These are phyloP conservation scores for Cricetomys ansorgei DNA, from an alignment of 2,113 vertebrate species.

Conservation along the genomic window DNA sequence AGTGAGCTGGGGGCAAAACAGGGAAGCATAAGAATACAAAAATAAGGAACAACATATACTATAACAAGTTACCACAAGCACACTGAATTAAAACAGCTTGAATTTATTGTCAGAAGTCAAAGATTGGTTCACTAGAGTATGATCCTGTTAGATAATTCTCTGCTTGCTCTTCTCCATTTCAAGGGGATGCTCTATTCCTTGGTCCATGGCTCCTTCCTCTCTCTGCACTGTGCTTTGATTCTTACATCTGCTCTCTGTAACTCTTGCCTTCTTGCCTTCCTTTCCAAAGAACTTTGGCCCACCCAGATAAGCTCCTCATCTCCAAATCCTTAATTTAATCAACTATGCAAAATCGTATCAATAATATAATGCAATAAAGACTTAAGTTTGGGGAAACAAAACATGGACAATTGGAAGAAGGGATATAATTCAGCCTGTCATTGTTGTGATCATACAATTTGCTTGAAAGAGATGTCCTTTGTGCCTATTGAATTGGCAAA, in stretches of 20 bases:
- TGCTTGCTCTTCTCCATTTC: no score
- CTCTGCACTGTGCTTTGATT: neutral
- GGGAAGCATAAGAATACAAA: neutral
- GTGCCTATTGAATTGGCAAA: neutral
- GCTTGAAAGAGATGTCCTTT: neutral
- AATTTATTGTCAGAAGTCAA: neutral
- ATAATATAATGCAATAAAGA: neutral
- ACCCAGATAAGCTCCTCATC: neutral
- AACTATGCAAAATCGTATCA: neutral
- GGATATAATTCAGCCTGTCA: neutral
- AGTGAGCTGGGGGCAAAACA: neutral
- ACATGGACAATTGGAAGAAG: neutral
- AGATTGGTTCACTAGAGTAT: neutral
- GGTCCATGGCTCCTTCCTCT: no score
- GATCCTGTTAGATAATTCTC: neutral
- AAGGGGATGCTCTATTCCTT: neutral
- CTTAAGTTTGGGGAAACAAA: neutral
- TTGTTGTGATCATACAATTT: neutral
- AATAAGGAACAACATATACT: neutral
- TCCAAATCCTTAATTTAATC: neutral
- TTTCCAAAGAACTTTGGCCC: neutral
- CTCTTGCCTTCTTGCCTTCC: neutral
- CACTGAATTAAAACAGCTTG: neutral
- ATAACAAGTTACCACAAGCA: neutral
- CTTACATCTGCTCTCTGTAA: neutral